phyloP scores from a whole-genome alignment of 2,113 vertebrate species.

The Aegithalos caudatus region DNA sequence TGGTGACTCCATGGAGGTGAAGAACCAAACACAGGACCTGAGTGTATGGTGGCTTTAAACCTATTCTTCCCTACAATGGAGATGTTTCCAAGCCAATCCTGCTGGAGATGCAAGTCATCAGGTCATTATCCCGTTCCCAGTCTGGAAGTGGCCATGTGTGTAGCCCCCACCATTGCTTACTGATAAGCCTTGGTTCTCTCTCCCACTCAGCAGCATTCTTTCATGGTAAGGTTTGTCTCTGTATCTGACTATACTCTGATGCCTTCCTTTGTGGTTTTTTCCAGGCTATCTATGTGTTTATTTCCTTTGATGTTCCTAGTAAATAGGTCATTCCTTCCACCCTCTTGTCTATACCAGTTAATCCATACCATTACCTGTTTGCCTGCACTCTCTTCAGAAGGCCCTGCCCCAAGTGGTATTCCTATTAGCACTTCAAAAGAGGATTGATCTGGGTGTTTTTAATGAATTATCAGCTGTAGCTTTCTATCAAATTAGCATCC shows the following conservation, averaged over 20 bases:
- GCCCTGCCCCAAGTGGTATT: not conserved
- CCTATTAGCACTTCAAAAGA: slow-evolving; percentile 50
- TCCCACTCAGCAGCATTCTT: not conserved
- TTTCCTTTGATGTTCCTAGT: slow-evolving; percentile 38
- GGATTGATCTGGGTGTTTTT: not conserved
- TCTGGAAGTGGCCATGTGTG: not conserved
- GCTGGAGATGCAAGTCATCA: not conserved
- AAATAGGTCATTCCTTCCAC: slow-evolving; percentile 18
- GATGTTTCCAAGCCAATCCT: not conserved
- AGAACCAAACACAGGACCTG: not conserved
- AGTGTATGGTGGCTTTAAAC: not conserved
- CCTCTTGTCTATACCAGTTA: slow-evolving; percentile 21
- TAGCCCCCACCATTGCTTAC: not conserved
- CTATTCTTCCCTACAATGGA: not conserved
- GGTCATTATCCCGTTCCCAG: not conserved
- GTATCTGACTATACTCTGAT: not conserved
- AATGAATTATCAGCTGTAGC: not conserved
- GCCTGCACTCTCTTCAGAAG: not conserved
- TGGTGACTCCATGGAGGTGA: not conserved
- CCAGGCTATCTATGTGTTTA: not conserved
- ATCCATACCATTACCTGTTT: slow-evolving; percentile 26
- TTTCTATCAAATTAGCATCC: slow-evolving; percentile 1
- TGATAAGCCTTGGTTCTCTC: not conserved
- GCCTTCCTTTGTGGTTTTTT: not conserved
- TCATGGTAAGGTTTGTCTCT: not conserved